Percentiles rank a stretch among this genome's conserved stretches.
Conservation (phyloP, 2,888 invertebrate genomes). For the Xestia sexstrigata region DNA sequence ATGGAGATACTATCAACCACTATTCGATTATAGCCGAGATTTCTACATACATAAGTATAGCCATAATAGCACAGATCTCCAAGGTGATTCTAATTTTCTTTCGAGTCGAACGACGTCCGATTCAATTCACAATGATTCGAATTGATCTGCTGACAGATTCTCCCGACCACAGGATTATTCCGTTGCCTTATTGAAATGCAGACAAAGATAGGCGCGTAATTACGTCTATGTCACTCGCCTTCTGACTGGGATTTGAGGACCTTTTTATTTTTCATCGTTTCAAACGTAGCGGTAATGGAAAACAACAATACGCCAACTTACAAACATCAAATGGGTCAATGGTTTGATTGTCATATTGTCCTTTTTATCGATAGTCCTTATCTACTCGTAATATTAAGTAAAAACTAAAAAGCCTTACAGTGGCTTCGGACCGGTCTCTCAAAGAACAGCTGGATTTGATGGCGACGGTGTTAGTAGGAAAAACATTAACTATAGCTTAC, state of each 20-base stretch:
- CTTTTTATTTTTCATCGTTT: neutral
- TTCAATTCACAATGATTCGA: conserved; percentile 27
- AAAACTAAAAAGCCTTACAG: neutral
- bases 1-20: conserved; percentile 4
- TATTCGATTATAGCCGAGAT: conserved; percentile 21
- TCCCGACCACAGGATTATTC: neutral
- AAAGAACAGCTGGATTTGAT: neutral
- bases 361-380: neutral
- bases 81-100: neutral
- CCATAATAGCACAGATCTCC: neutral
- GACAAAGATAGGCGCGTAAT: conserved; percentile 14
- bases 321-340: neutral
- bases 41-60: neutral
- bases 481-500: neutral
- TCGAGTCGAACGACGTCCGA: neutral
- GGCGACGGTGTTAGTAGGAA: neutral
- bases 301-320: neutral
- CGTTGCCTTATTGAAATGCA: conserved; percentile 16
- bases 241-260: neutral
- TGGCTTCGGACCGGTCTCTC: neutral
- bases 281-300: too few species aligned
- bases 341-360: neutral
- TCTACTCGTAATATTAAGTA: neutral
- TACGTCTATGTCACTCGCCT: conserved; percentile 11
- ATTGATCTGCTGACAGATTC: conserved; percentile 30